Conservation (phyloP, 2,797 vertebrate genomes). For the Micromesistius poutassou region DNA sequence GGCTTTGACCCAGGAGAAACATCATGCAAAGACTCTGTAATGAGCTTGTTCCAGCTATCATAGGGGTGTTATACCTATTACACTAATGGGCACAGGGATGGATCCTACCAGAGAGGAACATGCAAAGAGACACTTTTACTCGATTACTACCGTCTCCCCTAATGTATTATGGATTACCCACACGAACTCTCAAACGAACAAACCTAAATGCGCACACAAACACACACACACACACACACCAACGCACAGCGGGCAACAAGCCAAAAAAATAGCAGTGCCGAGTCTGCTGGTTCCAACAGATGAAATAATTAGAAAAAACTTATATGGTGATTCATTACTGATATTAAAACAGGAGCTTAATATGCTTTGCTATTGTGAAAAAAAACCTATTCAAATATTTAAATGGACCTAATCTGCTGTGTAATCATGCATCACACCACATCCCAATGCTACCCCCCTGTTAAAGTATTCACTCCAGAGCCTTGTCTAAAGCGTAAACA, state of each 20-base stretch:
- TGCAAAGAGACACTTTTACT: conserved; percentile 32
- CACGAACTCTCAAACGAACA: no score
- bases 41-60: neutral
- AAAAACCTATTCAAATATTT: conserved; percentile 57
- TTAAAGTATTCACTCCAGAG: conserved; percentile 26
- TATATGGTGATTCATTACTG: conserved; percentile 56
- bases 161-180: conserved; percentile 48
- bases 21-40: conserved; percentile 7
- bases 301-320: conserved; percentile 53
- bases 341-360: conserved; percentile 47
- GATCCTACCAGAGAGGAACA: conserved; percentile 27
- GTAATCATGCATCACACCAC: conserved; percentile 30
- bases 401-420: conserved; percentile 42
- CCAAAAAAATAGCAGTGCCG: conserved; percentile 56
- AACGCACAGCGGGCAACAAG: conserved; percentile 41
- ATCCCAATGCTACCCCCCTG: conserved; percentile 27
- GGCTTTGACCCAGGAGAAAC: neutral
- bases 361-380: conserved; percentile 39
- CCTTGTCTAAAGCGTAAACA: conserved; percentile 7
- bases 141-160: conserved; percentile 39
- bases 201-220: conserved; percentile 1
- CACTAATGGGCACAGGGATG: conserved; percentile 28
- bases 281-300: conserved; percentile 54
- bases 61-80: neutral
- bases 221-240: conserved; percentile 7